phyloP scores from a whole-genome alignment of 2,888 invertebrate species.

The Timema podura region DNA sequence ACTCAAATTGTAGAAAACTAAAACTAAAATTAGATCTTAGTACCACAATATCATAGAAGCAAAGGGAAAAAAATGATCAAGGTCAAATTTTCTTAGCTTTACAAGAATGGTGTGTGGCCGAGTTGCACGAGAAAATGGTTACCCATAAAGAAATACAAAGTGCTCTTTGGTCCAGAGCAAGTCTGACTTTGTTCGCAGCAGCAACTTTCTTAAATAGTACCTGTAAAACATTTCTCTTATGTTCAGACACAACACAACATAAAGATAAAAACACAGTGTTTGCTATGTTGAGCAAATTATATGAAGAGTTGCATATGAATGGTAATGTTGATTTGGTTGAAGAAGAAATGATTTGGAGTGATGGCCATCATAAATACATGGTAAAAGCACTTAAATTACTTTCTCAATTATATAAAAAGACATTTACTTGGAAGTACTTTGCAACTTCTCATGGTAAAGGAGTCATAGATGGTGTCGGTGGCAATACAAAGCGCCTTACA shows the following conservation, averaged over 20 bases:
- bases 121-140: no score
- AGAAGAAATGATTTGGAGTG: neutral
- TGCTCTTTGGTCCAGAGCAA: neutral
- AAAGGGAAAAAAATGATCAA: no score
- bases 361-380: slow-evolving; percentile 6
- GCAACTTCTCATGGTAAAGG: slow-evolving; percentile 2
- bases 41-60: no score
- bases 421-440: neutral
- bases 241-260: neutral
- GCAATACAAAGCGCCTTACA: neutral
- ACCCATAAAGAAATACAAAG: neutral
- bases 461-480: neutral
- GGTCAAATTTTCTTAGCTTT: no score
- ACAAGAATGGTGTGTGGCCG: no score
- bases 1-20: no score
- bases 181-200: neutral
- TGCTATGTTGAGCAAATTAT: neutral
- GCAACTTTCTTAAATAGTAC: neutral
- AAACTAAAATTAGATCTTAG: no score
- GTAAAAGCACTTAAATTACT: neutral
- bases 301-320: no score
- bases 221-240: slow-evolving; percentile 2
- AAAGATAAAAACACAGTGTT: slow-evolving; percentile 6
- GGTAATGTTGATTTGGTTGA: no score
- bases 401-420: neutral